A percentile compares a stretch with the other conserved stretches of the same genome.
Conservation (phyloP, 2,797 vertebrate genomes). For the Rhynchonycteris naso region DNA sequence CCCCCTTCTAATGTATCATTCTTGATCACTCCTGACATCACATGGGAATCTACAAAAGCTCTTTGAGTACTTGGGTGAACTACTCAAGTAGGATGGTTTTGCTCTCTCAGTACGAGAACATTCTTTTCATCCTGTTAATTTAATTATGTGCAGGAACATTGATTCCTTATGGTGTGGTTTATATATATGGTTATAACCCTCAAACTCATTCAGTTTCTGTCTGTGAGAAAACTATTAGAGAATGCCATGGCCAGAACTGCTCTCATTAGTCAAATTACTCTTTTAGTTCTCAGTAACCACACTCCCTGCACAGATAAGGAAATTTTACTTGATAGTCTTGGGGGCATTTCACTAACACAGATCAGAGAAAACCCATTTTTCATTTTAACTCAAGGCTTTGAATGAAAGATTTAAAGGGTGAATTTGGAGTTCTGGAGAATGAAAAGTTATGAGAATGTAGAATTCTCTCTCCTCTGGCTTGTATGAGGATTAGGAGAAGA, state of each 20-base stretch:
- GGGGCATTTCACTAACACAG: constrained; percentile 7
- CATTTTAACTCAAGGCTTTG: neutral
- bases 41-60: neutral
- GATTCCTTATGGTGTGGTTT: constrained; percentile 41
- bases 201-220: neutral
- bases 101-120: neutral
- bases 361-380: constrained; percentile 27
- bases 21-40: neutral
- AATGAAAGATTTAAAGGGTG: neutral
- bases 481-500: constrained; percentile 50
- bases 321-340: neutral
- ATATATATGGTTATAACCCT: constrained; percentile 2
- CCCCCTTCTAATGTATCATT: neutral
- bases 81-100: neutral
- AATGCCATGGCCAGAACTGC: neutral
- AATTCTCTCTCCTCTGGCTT: neutral
- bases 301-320: neutral
- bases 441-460: neutral
- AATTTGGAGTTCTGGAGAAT: constrained; percentile 15
- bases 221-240: constrained; percentile 35
- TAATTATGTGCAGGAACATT: neutral
- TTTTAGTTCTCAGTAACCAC: neutral
- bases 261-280: neutral
- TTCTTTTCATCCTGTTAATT: constrained; percentile 23
- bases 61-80: neutral